Evolutionary conservation across 1,140 invertebrate genomes (phyloP).

Genomic region (Drosophila albomicans): DNA sequence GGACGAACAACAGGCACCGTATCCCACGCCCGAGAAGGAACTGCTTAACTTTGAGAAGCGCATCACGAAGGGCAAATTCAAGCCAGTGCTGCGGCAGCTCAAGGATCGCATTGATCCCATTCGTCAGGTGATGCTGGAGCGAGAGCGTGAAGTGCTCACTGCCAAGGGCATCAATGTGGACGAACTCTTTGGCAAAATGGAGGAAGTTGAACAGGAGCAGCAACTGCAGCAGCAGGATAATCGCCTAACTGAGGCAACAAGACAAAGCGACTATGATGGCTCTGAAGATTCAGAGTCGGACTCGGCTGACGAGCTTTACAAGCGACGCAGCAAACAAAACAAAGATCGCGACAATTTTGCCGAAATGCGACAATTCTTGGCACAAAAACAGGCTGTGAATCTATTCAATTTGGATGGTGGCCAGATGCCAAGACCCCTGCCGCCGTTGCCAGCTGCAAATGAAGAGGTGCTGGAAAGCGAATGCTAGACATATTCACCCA

Average conservation of each 20-base stretch:
- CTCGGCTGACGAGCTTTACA: conserved; percentile 61
- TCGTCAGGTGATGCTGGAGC: conserved; percentile 77
- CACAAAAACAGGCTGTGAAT: conserved; percentile 78
- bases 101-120: conserved; percentile 84
- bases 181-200: conserved; percentile 68
- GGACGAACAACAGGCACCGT: conserved; percentile 64
- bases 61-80: conserved; percentile 76
- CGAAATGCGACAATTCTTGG: conserved; percentile 83
- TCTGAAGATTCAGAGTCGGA: conserved; percentile 53
- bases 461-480: conserved; percentile 83
- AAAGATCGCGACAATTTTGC: conserved; percentile 83
- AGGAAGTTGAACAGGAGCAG: conserved; percentile 23
- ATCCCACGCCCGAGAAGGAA: conserved; percentile 70
- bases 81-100: conserved; percentile 78
- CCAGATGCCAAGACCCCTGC: conserved; percentile 29
- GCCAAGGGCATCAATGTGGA: conserved; percentile 83
- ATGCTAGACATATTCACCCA: conserved; percentile 49
- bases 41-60: conserved; percentile 81
- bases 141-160: conserved; percentile 76
- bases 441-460: conserved; percentile 18
- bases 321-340: conserved; percentile 64
- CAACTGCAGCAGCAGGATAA: conserved; percentile 53
- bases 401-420: conserved; percentile 63
- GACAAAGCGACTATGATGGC: conserved; percentile 27
- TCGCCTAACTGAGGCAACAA: conserved; percentile 45